Percentiles rank a stretch among this genome's conserved stretches.
phyloP scores from a whole-genome alignment of 2,797 vertebrate species.

The Clamator glandarius region DNA sequence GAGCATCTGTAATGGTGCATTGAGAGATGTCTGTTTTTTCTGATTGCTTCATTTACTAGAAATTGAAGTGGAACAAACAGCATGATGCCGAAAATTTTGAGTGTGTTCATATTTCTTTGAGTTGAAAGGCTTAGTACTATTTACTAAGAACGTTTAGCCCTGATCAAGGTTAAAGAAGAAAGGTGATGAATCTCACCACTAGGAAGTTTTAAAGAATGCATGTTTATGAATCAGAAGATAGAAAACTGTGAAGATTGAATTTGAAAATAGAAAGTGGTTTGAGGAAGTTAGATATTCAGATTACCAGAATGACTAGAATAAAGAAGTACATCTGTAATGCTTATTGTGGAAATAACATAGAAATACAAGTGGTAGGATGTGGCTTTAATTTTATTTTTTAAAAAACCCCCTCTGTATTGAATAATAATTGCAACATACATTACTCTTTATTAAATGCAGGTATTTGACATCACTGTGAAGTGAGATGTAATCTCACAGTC shows the following conservation, averaged over 20 bases:
- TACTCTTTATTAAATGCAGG: neutral
- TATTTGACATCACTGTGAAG: neutral
- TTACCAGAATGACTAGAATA: neutral
- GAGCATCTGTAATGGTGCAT: neutral
- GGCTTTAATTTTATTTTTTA: neutral
- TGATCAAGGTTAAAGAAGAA: neutral
- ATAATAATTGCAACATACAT: neutral
- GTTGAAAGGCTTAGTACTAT: neutral
- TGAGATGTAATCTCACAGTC: neutral
- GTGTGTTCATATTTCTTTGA: neutral
- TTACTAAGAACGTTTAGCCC: neutral
- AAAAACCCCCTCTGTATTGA: neutral
- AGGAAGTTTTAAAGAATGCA: neutral
- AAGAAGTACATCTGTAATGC: slow-evolving; percentile 2
- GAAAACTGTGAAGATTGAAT: neutral
- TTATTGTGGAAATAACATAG: neutral
- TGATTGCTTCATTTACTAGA: slow-evolving; percentile 4
- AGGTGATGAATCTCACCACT: neutral
- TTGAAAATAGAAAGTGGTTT: neutral
- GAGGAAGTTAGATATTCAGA: neutral
- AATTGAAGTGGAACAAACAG: neutral
- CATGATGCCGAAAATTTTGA: neutral
- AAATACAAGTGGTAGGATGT: neutral
- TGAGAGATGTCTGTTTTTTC: neutral
- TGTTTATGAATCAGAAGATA: neutral